Evolutionary conservation across 2,888 invertebrate genomes (phyloP), one percentile per base, ranked within the genome.

Genomic region (Orthonychiurus folsomi): DNA sequence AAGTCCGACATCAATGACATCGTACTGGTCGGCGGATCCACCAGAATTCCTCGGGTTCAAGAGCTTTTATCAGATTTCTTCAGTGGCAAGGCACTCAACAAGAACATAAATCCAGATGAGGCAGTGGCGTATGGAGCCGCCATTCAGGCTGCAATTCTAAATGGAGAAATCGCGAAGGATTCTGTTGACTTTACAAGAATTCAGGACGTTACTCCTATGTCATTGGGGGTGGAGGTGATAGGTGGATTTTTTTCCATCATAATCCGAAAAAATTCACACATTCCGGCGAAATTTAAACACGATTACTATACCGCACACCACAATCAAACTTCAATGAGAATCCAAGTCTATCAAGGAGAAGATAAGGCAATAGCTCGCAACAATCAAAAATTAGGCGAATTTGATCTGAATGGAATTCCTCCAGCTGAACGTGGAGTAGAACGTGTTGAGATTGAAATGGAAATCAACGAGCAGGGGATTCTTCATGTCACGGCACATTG

Each of bases 1-100:
- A 27, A 20, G 1, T 63, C 62, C n/a, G 54, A 28, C 3, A 85
- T 90, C 1, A 62, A 64, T 15, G 54, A 28, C 2, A 85, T 90
- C 1, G 89, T 90, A 0, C 79, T 90, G 28, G 89, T 89, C 48
- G 89, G 90, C 18, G 90, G 88, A 24, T 88, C 88, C 0, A 88
- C 86, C 0, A 82, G 88, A 65, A 88, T 89, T 62, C 89, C 88
- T 0, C 88, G 88, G 75, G 84, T 89, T 50, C 88, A 88, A 77
- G 84, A 78, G 64, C 76, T 89, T 68, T 79, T 89, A 27, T 84
- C 86, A 76, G 85, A 85, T 76, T 88, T 84, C 80, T 89, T 88
- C 81, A 82, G 82, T 70, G 87, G 83, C 9, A 87, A 87, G 77
- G 79, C 82, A 53, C 77, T 88, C n/a, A 87, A 88, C 75, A 78